Evolutionary conservation across 2,888 invertebrate genomes (phyloP).

Genomic region (Trichopoda pennipes): DNA sequence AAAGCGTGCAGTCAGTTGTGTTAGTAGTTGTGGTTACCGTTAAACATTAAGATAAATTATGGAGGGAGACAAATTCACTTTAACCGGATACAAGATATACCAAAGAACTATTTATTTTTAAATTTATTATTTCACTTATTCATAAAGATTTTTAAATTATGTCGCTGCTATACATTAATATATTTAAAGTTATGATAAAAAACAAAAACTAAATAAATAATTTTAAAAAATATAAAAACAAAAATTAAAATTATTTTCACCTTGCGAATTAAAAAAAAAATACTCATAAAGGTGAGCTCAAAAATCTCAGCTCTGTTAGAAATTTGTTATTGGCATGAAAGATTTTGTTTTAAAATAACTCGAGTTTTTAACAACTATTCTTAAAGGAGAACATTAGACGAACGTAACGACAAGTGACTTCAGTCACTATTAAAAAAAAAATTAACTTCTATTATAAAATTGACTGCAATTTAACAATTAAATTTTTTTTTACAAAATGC

Average conservation of each 20-base stretch:
- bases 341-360: too few species aligned
- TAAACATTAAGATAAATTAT: constrained; percentile 30
- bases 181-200: constrained; percentile 31
- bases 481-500: too few species aligned
- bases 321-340: too few species aligned
- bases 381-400: too few species aligned
- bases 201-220: constrained; percentile 37
- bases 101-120: constrained; percentile 38
- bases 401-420: too few species aligned
- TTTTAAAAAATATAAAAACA: constrained; percentile 15
- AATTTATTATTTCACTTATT: constrained; percentile 31
- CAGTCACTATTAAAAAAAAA: too few species aligned
- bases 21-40: constrained; percentile 59
- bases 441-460: too few species aligned
- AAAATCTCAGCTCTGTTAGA: too few species aligned
- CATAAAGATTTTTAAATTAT: constrained; percentile 1
- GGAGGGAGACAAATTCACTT: constrained; percentile 28
- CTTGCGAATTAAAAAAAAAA: too few species aligned
- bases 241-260: neutral
- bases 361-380: too few species aligned
- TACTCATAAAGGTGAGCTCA: too few species aligned
- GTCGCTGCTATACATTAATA: constrained; percentile 29
- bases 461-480: too few species aligned
- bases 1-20: constrained; percentile 13
- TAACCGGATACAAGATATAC: constrained; percentile 76